Conservation (phyloP, 2,888 invertebrate genomes). For the Helobdella robusta region DNA sequence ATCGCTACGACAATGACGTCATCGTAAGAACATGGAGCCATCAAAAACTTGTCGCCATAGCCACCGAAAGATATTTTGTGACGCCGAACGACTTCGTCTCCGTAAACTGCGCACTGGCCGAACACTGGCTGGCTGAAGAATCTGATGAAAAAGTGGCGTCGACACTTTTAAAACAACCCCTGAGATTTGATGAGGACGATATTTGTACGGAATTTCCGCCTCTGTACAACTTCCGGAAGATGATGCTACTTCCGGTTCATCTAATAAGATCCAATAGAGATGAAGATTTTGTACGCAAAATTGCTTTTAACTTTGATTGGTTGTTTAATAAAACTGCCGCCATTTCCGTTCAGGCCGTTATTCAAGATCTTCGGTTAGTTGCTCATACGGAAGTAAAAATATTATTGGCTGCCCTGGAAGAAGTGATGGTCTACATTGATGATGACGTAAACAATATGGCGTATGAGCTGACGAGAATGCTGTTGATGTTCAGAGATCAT, state of each 20-base stretch:
- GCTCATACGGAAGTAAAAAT: slow-evolving; percentile 42
- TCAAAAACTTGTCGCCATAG: slow-evolving; percentile 37
- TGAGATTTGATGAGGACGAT: background rate
- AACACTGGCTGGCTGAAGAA: slow-evolving; percentile 43
- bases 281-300: slow-evolving; percentile 41
- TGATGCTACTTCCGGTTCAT: slow-evolving; percentile 46
- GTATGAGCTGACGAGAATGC: slow-evolving; percentile 45
- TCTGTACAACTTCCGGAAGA: slow-evolving; percentile 45
- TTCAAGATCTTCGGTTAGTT: slow-evolving; percentile 44
- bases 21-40: slow-evolving; percentile 41
- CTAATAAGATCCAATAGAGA: slow-evolving; percentile 42
- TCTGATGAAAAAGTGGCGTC: slow-evolving; percentile 5
- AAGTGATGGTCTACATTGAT: slow-evolving; percentile 41
- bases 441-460: slow-evolving; percentile 43
- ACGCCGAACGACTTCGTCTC: slow-evolving; percentile 34
- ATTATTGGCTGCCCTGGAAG: slow-evolving; percentile 42
- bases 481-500: slow-evolving; percentile 46
- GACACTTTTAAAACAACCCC: slow-evolving; percentile 30
- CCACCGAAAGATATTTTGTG: slow-evolving; percentile 39
- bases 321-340: slow-evolving; percentile 46
- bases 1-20: slow-evolving; percentile 40
- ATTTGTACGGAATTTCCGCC: slow-evolving; percentile 39
- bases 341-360: slow-evolving; percentile 42
- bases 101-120: slow-evolving; percentile 44
- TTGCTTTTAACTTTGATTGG: slow-evolving; percentile 48